Evolutionary conservation across 2,113 vertebrate genomes (phyloP), one percentile per base, ranked within the genome.

Genomic region (Centrocercus urophasianus): DNA sequence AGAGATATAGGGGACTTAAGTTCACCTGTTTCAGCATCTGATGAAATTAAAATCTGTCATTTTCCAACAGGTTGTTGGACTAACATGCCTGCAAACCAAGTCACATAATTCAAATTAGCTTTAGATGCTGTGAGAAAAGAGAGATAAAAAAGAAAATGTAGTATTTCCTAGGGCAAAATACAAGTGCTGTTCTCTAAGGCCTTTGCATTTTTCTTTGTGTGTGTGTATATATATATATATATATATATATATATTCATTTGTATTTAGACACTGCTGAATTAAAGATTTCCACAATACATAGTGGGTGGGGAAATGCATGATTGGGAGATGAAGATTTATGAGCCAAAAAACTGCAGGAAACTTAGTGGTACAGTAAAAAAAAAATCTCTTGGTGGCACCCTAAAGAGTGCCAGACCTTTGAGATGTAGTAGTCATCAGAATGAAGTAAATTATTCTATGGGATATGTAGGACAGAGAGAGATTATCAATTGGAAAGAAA

Each of bases 401-500:
- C 38, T 43, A n/a, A 21, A 30, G 50, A 91, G 52, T 12, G 15
- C 90, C 74, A 89, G 63, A 80, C 17, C 28, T 91, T 94, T 85
- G 69, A 93, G 78, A 50, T 92, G 54, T 93, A 84, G 65, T 34
- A 91, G 16, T 13, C 70, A 83, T 78, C 71, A 86, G 47, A 72
- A 82, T 27, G 32, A 72, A 89, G 75, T 71, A n/a, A 86, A 65
- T 83, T 72, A n/a, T 93, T 18, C 38, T 32, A 56, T 22, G 43
- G 63, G n/a, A 76, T 78, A 57, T 40, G 12, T 90, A 74, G 83
- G 82, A 78, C 85, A 88, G 60, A 83, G 67, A 89, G 48, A 66
- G 67, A 91, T 93, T 87, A 84, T 88, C 71, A 91, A 14, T 67
- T 91, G 88, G 52, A 89, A 91, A 95, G 21, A 50, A 92, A 74